A percentile compares a stretch with the other conserved stretches of the same genome.
Conservation (phyloP, 2,797 vertebrate genomes). For the Miichthys miiuy region DNA sequence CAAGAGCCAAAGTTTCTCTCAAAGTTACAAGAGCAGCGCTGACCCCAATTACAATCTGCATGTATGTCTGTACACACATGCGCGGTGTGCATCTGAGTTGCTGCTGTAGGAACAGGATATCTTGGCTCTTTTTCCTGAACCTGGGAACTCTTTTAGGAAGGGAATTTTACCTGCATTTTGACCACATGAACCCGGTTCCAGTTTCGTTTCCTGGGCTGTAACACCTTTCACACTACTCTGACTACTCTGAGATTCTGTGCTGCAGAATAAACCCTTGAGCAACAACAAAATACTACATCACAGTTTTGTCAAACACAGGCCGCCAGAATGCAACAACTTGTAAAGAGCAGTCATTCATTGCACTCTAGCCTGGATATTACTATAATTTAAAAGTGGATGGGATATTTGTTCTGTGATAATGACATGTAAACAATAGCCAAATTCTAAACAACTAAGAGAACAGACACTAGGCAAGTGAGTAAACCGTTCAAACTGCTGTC, state of each 20-base stretch:
- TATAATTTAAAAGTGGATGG: not conserved
- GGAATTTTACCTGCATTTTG: slow-evolving; percentile 2
- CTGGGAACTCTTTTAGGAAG: not conserved
- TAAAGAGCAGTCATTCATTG: not conserved
- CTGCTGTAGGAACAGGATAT: slow-evolving; percentile 8
- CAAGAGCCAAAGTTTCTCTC: slow-evolving; percentile 38
- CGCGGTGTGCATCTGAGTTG: not conserved
- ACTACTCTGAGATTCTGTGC: too few species aligned
- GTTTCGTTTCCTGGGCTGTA: not conserved
- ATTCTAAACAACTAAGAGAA: not conserved
- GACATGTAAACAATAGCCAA: slow-evolving; percentile 4
- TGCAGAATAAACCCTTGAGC: too few species aligned
- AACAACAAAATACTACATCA: not conserved
- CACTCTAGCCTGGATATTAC: not conserved
- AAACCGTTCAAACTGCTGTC: not conserved
- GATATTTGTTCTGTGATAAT: not conserved
- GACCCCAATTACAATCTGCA: slow-evolving; percentile 46
- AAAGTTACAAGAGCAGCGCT: slow-evolving; percentile 41
- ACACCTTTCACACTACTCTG: not conserved
- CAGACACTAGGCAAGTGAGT: not conserved
- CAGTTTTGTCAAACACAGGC: slow-evolving; percentile 4
- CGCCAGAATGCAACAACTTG: not conserved
- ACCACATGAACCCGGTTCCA: slow-evolving; percentile 14
- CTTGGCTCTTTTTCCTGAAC: slow-evolving; percentile 17
- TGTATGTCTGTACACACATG: not conserved